A percentile compares a stretch with the other conserved stretches of the same genome.
Conservation (phyloP, 2,797 vertebrate genomes). For the Acomys russatus region DNA sequence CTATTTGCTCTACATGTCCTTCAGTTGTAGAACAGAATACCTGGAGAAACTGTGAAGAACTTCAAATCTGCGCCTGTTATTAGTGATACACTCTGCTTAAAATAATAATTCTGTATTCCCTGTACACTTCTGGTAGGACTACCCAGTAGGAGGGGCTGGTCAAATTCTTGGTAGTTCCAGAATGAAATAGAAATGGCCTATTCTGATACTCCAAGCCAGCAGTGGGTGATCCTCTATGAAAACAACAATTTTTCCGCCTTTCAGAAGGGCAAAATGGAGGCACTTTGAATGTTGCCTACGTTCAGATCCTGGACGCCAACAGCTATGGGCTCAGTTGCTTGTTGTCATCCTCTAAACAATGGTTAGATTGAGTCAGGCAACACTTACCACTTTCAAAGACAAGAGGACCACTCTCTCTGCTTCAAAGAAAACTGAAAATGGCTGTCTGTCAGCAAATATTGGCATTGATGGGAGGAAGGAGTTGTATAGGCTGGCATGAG, state of each 20-base stretch:
- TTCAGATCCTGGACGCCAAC: neutral
- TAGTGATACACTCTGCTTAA: neutral
- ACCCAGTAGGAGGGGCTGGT: neutral
- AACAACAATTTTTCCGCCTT: neutral
- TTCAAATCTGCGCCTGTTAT: neutral
- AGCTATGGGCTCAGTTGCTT: neutral
- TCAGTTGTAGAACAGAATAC: neutral
- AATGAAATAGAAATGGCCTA: constrained; percentile 28
- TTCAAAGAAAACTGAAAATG: constrained; percentile 85
- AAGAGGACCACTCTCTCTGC: constrained; percentile 69
- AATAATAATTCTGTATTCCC: neutral
- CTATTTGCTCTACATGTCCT: neutral
- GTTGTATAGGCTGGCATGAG: constrained; percentile 82
- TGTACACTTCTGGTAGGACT: neutral
- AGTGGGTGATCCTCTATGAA: neutral
- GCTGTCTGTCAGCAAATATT: constrained; percentile 87
- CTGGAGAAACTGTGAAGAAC: neutral
- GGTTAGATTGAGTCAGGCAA: constrained; percentile 46
- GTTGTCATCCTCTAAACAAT: neutral
- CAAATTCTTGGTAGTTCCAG: constrained; percentile 16
- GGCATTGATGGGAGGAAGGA: constrained; percentile 87
- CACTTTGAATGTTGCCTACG: neutral
- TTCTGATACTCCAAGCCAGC: neutral
- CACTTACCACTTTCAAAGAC: constrained; percentile 63
- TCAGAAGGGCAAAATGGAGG: constrained; percentile 20